These are phyloP conservation scores for Daubentonia madagascariensis DNA, from an alignment of 2,113 vertebrate genomes.

Conservation along the genomic window DNA sequence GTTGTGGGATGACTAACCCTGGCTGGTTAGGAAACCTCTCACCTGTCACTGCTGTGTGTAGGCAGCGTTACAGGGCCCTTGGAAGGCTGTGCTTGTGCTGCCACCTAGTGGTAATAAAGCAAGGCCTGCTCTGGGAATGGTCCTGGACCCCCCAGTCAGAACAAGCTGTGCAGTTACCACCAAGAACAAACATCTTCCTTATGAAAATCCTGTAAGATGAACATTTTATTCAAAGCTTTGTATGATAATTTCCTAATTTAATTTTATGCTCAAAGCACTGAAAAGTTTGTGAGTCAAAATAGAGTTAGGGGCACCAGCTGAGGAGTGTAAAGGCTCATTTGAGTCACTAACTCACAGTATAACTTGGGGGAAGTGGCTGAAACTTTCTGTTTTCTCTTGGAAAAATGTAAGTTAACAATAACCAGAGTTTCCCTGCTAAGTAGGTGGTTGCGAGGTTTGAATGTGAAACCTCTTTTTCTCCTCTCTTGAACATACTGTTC, in stretches of 20 bases:
- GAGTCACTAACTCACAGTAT: neutral
- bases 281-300: neutral
- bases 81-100: conserved; percentile 77
- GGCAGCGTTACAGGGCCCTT: neutral
- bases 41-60: fast-evolving
- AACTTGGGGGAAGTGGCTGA: neutral
- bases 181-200: neutral
- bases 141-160: neutral
- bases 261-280: neutral
- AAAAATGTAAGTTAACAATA: neutral
- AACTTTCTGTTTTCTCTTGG: neutral
- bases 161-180: no score
- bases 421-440: neutral
- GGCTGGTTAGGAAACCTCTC: neutral
- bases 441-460: neutral
- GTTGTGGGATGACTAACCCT: conserved; percentile 30
- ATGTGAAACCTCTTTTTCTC: no score
- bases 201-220: neutral
- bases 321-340: neutral
- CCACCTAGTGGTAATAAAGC: conserved; percentile 80
- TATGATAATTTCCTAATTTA: neutral
- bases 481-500: neutral
- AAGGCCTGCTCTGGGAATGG: neutral
- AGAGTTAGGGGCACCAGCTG: neutral
- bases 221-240: neutral